phyloP scores from a whole-genome alignment of 2,888 invertebrate genomes.

The Rhagonycha fulva region DNA sequence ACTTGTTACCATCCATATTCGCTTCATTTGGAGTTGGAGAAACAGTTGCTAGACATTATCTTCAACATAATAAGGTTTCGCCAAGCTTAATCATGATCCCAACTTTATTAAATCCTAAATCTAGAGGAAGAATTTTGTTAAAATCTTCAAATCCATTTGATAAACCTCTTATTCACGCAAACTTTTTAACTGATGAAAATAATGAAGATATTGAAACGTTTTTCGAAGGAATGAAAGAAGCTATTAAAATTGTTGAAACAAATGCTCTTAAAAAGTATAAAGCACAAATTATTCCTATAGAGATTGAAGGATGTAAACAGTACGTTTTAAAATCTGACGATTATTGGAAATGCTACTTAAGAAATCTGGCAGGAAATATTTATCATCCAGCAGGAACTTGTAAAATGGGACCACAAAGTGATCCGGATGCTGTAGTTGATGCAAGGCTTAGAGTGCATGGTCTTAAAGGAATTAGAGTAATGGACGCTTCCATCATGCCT shows the following conservation, averaged over 20 bases:
- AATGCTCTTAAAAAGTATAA: slow-evolving; percentile 46
- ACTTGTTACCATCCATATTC: slow-evolving; percentile 5
- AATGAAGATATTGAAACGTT: slow-evolving; percentile 57
- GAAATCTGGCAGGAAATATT: slow-evolving; percentile 11
- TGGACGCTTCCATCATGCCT: slow-evolving; percentile 88
- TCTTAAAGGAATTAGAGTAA: slow-evolving; percentile 75
- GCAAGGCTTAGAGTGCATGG: slow-evolving; percentile 77
- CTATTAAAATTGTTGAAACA: slow-evolving; percentile 52
- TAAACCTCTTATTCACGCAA: slow-evolving; percentile 63
- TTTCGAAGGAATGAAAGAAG: slow-evolving; percentile 56
- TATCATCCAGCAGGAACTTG: slow-evolving; percentile 54
- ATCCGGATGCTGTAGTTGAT: slow-evolving; percentile 79
- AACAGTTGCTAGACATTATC: neutral
- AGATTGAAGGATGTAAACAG: slow-evolving; percentile 40
- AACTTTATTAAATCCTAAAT: slow-evolving; percentile 50
- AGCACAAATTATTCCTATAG: neutral
- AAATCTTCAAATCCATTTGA: slow-evolving; percentile 60
- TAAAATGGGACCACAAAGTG: slow-evolving; percentile 53
- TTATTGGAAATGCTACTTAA: slow-evolving; percentile 61
- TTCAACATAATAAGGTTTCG: neutral
- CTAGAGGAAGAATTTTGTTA: slow-evolving; percentile 60
- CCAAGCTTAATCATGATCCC: neutral
- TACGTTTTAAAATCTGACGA: slow-evolving; percentile 45
- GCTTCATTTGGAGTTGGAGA: neutral
- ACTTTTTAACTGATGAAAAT: slow-evolving; percentile 63